A percentile compares a stretch with the other conserved stretches of the same genome.
These are phyloP conservation scores for Battus philenor DNA, from an alignment of 1,140 invertebrate species.

Conservation along the genomic window DNA sequence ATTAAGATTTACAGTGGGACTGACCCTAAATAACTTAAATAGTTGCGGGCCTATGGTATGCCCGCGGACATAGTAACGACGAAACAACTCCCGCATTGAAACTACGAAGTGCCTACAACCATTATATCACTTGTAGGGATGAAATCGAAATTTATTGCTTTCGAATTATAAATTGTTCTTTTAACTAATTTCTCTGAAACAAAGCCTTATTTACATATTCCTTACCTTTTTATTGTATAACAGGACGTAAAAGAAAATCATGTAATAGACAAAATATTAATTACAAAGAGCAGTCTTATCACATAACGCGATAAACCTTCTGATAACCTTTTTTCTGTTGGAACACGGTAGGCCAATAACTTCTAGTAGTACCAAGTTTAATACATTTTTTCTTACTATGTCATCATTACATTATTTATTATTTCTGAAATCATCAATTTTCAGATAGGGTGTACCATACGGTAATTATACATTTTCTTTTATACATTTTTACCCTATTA, in stretches of 20 bases:
- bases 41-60: slow-evolving; percentile 37
- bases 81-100: slow-evolving; percentile 5
- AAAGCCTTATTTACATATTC: not conserved
- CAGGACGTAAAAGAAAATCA: not conserved
- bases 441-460: too few relatives aligned
- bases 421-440: too few relatives aligned
- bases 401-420: too few relatives aligned
- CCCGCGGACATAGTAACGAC: slow-evolving; percentile 1
- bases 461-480: too few relatives aligned
- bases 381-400: too few relatives aligned
- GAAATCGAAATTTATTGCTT: slow-evolving; percentile 12
- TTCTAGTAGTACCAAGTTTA: too few relatives aligned
- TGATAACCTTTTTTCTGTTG: too few relatives aligned
- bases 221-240: not conserved
- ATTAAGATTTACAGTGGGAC: slow-evolving; percentile 63
- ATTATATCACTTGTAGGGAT: slow-evolving; percentile 11
- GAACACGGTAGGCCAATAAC: too few relatives aligned
- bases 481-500: too few relatives aligned
- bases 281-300: not conserved
- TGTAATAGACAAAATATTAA: not conserved
- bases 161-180: too few relatives aligned
- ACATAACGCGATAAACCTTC: too few relatives aligned
- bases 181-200: not conserved
- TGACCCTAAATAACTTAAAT: slow-evolving; percentile 56
- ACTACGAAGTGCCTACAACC: slow-evolving; percentile 1